phyloP scores from a whole-genome alignment of 2,888 invertebrate species.

The Lapara coniferarum region DNA sequence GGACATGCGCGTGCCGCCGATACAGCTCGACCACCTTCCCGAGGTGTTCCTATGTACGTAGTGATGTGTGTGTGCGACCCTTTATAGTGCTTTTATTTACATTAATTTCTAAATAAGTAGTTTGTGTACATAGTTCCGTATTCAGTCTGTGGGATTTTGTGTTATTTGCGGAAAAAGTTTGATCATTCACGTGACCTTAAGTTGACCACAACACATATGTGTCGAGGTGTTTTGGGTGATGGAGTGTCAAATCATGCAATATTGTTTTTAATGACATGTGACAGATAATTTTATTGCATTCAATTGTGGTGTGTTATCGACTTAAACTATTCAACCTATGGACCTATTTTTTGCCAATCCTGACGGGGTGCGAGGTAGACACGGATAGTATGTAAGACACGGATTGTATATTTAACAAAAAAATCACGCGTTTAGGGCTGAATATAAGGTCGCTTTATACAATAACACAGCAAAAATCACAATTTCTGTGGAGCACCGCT shows the following conservation, averaged over 20 bases:
- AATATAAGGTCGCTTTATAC: too few relatives aligned
- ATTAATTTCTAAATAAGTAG: not conserved
- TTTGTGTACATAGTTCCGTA: not conserved
- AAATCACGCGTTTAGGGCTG: too few relatives aligned
- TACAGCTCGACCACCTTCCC: conserved; percentile 88
- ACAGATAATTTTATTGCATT: not conserved
- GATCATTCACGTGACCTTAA: not conserved
- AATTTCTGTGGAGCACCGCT: too few relatives aligned
- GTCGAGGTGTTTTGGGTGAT: not conserved
- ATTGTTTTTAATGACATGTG: not conserved
- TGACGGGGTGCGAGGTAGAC: too few relatives aligned
- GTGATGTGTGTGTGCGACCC: conserved; percentile 37
- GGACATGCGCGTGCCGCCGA: conserved; percentile 88
- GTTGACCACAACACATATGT: not conserved
- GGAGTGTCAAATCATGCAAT: not conserved
- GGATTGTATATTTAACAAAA: too few relatives aligned
- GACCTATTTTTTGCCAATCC: too few relatives aligned
- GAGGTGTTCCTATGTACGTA: conserved; percentile 89
- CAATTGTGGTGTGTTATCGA: not conserved
- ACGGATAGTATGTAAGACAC: too few relatives aligned
- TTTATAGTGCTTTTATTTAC: conserved; percentile 30
- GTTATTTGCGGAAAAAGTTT: not conserved
- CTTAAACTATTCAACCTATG: too few relatives aligned
- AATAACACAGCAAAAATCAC: too few relatives aligned
- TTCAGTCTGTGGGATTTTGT: not conserved